phyloP scores from a whole-genome alignment of 2,797 vertebrate species.

The Distichodus sexfasciatus region DNA sequence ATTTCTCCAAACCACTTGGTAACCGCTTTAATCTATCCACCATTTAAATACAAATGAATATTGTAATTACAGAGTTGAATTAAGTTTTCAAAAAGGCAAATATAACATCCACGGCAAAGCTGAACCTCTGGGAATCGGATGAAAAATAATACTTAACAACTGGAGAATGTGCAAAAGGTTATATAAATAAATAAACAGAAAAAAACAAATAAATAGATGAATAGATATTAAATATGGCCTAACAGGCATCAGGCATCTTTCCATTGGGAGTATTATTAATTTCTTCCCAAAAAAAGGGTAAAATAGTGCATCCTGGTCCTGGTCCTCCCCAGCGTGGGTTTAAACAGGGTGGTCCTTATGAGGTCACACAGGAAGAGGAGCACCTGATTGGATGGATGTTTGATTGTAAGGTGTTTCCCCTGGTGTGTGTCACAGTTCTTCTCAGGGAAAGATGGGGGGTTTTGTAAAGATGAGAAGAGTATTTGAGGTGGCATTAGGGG shows the following conservation, averaged over 20 bases:
- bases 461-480: background rate
- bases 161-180: conserved; percentile 1
- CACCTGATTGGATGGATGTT: conserved; percentile 10
- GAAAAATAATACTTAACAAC: conserved; percentile 58
- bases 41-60: conserved; percentile 6
- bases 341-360: conserved; percentile 24
- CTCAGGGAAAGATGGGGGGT: background rate
- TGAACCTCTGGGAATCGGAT: conserved; percentile 43
- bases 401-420: conserved; percentile 4
- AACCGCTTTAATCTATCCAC: background rate
- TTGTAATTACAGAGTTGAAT: background rate
- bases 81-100: conserved; percentile 27
- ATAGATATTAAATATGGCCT: conserved; percentile 41
- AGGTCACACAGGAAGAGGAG: conserved; percentile 14
- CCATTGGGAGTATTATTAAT: conserved; percentile 41
- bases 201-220: conserved; percentile 60
- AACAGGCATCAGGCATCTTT: conserved; percentile 32
- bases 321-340: conserved; percentile 17
- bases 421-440: conserved; percentile 8
- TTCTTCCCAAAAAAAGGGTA: conserved; percentile 31
- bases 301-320: conserved; percentile 47
- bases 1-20: background rate
- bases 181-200: conserved; percentile 51
- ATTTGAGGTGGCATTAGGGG: conserved; percentile 65
- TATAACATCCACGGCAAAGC: conserved; percentile 48